These are phyloP conservation scores for Crotalus viridis DNA, from an alignment of 2,113 vertebrate species.

Conservation along the genomic window DNA sequence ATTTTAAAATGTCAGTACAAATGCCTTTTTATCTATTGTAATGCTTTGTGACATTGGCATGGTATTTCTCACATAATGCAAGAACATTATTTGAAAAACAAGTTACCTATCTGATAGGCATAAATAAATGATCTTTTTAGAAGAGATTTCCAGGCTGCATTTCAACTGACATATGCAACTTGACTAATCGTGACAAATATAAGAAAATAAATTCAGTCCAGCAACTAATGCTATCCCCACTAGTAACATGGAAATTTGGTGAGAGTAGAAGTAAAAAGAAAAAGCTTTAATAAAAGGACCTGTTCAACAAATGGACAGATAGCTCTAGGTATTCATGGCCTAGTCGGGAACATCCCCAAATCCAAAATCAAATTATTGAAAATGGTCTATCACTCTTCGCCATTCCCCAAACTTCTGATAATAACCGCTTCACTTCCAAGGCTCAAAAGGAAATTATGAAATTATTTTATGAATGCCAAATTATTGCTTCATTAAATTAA, in stretches of 20 bases:
- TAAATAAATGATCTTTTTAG: background rate
- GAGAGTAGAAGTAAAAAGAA: background rate
- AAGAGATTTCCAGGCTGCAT: background rate
- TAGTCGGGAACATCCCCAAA: background rate
- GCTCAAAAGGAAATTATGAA: background rate
- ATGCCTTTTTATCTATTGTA: background rate
- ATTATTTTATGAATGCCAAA: background rate
- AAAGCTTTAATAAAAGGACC: background rate
- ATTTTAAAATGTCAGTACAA: background rate
- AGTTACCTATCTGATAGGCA: background rate
- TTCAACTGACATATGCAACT: background rate
- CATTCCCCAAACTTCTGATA: background rate
- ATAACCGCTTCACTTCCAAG: background rate
- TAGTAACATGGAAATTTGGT: background rate
- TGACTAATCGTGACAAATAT: background rate
- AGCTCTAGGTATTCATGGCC: background rate
- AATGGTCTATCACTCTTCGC: background rate
- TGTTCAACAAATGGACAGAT: background rate
- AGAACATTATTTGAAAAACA: background rate
- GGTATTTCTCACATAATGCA: background rate
- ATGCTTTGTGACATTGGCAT: background rate
- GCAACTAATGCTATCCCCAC: background rate
- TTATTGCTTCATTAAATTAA: background rate
- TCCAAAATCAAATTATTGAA: background rate
- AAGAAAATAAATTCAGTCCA: background rate